Evolutionary conservation across 2,113 vertebrate species (phyloP), one percentile per base, ranked within the genome.

Genomic region (Speoplatyrhinus poulsoni): DNA sequence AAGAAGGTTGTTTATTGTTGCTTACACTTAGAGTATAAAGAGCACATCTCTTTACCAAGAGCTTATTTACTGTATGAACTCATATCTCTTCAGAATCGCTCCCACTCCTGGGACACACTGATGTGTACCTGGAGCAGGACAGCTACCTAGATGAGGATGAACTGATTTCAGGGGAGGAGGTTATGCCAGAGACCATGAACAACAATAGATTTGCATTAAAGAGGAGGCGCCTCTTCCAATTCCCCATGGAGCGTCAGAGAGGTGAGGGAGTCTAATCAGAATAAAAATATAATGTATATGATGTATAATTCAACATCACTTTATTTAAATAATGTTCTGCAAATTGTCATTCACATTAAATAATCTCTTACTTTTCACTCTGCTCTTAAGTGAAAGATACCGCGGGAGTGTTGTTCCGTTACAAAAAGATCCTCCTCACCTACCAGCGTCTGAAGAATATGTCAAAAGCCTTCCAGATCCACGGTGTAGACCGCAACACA

Each of bases 401-500:
- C 0, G 95, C 95, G 0, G 95, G 95, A 1, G 95, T 96, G 15
- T 88, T 96, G 32, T 95, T 95, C 79, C 95, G 95, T 67, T 96
- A 96, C 82, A 96, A 96, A 80, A 96, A 95, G 89, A 96, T 96
- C 81, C 91, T 96, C 52, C 92, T 94, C 67, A 96, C 95, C 6
- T 96, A 95, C 82, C 95, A 96, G 87, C 94, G 94, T 63, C 85
- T 96, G 55, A 95, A 96, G 82, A 96, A 95, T 83, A 96, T 96
- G 95, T 95, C 94, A 0, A 93, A 95, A 82, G 95, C 95, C 67
- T 96, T 96, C 12, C 94, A 95, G 71, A 93, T 96, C 79, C 95
- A 96, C 53, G 94, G 94, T 0, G 95, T 96, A 63, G 95, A 96
- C 84, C 93, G 95, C 36, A 96, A 96, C 91, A 96, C 95, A 0